Evolutionary conservation across 2,113 vertebrate species (phyloP), one percentile per base, ranked within the genome.

Genomic region (Tenrec ecaudatus): DNA sequence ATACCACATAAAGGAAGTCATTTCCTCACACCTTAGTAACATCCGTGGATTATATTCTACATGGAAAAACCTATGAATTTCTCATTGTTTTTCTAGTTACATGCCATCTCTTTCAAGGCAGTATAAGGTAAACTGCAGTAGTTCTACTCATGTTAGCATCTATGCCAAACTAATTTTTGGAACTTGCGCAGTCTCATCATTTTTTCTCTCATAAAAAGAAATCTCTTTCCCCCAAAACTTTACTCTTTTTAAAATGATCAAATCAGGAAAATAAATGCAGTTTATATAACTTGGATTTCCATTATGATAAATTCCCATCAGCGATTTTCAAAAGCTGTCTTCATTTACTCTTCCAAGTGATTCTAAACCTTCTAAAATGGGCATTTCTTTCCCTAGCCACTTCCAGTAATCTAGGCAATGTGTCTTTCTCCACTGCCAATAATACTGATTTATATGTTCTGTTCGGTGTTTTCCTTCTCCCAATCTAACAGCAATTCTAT

Each of bases 271-370:
- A 95, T 97, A 96, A 90, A 97, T 79, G 27, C n/a, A 91, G 89
- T 92, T 97, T 97, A 64, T 95, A 82, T 90, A 97, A 96, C 15
- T 84, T 58, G 79, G 29, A 4, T 84, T 58, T 97, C 89, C 11
- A 94, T 96, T 96, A 90, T 94, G 88, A 97, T 96, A 20, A 97
- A 96, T 96, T 96, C 93, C 89, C 60, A 92, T 92, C 94, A 97
- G 94, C 93, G 96, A 47, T 96, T 96, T 97, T 95, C 76, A 95
- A 91, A 97, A 96, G 16, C 33, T 96, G 95, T 95, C 96, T 97
- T 97, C 95, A 95, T 97, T 98, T 97, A 94, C 76, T 90, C 85
- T 97, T 97, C 91, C 80, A 94, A 96, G 92, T 94, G 73, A 92
- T 96, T 95, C 82, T 58, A 96, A 97, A 93, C 94, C 80, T 76